phyloP scores from a whole-genome alignment of 2,888 invertebrate species.

The Antitype chi region DNA sequence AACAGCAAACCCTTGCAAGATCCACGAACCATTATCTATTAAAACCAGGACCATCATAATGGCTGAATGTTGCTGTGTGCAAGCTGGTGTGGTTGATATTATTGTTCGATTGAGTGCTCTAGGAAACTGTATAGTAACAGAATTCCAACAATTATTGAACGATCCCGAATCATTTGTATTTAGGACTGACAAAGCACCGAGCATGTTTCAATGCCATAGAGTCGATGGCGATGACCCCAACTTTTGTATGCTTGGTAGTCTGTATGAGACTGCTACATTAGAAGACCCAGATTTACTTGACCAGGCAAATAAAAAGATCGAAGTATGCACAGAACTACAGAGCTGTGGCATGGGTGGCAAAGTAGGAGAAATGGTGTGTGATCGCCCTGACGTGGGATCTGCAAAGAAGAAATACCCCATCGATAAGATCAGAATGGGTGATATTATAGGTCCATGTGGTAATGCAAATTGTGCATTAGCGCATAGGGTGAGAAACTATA shows the following conservation, averaged over 20 bases:
- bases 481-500: conserved; percentile 84
- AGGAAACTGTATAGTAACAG: conserved; percentile 86
- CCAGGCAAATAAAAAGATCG: conserved; percentile 78
- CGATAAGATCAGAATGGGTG: conserved; percentile 86
- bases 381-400: conserved; percentile 62
- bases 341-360: conserved; percentile 76
- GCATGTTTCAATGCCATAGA: conserved; percentile 84
- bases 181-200: conserved; percentile 85
- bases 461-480: conserved; percentile 85
- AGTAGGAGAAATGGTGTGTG: conserved; percentile 70
- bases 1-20: conserved; percentile 77
- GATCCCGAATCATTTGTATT: conserved; percentile 85
- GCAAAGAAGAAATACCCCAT: conserved; percentile 78
- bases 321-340: conserved; percentile 84
- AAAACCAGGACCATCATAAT: conserved; percentile 77
- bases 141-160: conserved; percentile 84
- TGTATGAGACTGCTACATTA: conserved; percentile 85
- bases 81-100: conserved; percentile 84
- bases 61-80: conserved; percentile 81
- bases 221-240: conserved; percentile 85
- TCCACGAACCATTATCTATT: conserved; percentile 79
- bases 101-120: conserved; percentile 88
- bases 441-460: conserved; percentile 87
- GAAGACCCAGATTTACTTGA: conserved; percentile 82
- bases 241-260: conserved; percentile 85